phyloP scores from a whole-genome alignment of 2,113 vertebrate species.

The Mustelus asterias region DNA sequence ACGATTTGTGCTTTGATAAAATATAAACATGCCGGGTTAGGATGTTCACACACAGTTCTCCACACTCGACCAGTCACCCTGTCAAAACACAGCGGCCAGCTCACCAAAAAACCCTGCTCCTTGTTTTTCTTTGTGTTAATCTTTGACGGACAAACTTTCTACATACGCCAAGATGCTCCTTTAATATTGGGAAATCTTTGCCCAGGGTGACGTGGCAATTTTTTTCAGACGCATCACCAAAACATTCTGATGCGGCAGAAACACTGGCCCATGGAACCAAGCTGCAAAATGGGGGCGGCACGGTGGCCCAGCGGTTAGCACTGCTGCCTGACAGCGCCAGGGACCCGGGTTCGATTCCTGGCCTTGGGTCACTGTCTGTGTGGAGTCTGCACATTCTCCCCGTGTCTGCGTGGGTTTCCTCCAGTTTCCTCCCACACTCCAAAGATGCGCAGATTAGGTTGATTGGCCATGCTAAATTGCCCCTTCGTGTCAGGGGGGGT shows the following conservation, averaged over 20 bases:
- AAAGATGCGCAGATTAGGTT: too few relatives aligned
- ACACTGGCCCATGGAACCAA: neutral
- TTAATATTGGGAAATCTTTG: slow-evolving; percentile 36
- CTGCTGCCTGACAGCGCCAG: too few relatives aligned
- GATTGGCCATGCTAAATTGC: too few relatives aligned
- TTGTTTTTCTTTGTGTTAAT: slow-evolving; percentile 38
- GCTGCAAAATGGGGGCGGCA: too few relatives aligned
- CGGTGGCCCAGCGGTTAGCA: too few relatives aligned
- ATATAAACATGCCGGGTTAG: slow-evolving; percentile 15
- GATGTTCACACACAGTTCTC: slow-evolving; percentile 26
- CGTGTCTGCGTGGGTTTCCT: too few relatives aligned
- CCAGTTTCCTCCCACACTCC: too few relatives aligned
- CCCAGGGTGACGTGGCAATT: neutral
- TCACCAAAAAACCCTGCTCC: neutral
- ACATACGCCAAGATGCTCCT: neutral
- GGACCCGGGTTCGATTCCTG: too few relatives aligned
- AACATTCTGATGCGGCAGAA: neutral
- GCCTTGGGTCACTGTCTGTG: too few relatives aligned
- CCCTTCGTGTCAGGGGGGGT: too few relatives aligned
- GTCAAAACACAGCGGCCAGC: neutral
- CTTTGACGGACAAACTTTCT: neutral
- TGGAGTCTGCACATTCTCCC: too few relatives aligned
- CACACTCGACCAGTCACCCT: neutral
- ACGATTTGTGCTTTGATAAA: neutral
- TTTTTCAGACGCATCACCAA: neutral